Percentiles rank a stretch among this genome's conserved stretches.
These are phyloP conservation scores for Caenorhabditis inopinata DNA, from an alignment of 1,140 invertebrate genomes.

Conservation along the genomic window DNA sequence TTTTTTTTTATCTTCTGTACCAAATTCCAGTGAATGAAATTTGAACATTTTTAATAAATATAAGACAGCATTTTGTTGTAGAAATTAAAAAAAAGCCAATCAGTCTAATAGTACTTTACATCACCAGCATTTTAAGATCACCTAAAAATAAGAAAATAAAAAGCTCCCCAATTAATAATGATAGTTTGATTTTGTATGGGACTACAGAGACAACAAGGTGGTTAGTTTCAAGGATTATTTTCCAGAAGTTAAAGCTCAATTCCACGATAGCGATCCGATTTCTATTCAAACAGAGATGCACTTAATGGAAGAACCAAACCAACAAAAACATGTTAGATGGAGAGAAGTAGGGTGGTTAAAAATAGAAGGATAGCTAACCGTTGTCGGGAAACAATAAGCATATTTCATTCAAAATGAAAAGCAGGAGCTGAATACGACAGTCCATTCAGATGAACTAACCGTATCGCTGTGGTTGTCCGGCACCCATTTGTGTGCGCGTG, in stretches of 20 bases:
- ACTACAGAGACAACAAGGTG: neutral
- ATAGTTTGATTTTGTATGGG: neutral
- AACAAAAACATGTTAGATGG: neutral
- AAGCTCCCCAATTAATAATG: too few relatives aligned
- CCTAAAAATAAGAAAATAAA: too few relatives aligned
- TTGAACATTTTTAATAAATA: too few relatives aligned
- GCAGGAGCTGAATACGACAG: neutral
- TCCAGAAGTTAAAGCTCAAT: neutral
- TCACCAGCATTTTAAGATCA: too few relatives aligned
- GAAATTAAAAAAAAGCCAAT: too few relatives aligned
- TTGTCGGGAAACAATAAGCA: too few relatives aligned
- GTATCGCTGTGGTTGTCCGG: slow-evolving; percentile 14
- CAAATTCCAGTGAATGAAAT: too few relatives aligned
- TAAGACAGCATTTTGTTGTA: too few relatives aligned
- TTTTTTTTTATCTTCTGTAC: too few relatives aligned
- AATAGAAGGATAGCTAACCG: neutral
- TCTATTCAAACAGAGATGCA: neutral
- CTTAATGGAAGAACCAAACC: neutral
- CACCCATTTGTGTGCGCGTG: neutral
- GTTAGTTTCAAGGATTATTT: slow-evolving; percentile 11
- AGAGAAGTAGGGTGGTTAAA: neutral
- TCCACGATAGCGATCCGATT: slow-evolving; percentile 9
- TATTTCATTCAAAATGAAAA: too few relatives aligned
- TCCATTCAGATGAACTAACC: slow-evolving; percentile 21
- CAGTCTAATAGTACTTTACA: too few relatives aligned